phyloP scores from a whole-genome alignment of 2,113 vertebrate genomes.

The Heloderma charlesbogerti region DNA sequence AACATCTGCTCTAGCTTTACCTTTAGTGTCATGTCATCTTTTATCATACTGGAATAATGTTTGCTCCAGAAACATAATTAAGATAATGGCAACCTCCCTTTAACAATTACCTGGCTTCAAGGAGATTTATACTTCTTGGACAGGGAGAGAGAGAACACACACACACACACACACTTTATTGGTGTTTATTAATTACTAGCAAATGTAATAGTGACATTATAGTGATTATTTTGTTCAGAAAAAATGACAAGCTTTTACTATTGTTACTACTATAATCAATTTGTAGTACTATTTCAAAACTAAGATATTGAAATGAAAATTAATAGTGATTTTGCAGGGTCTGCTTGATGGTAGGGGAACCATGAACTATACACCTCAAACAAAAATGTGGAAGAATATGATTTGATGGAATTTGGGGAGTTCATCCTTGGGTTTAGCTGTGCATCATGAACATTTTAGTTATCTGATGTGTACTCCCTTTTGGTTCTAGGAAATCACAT shows the following conservation, averaged over 20 bases:
- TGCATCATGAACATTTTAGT: background rate
- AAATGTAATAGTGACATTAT: slow-evolving; percentile 21
- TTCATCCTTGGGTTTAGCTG: background rate
- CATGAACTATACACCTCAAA: background rate
- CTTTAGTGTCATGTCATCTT: slow-evolving; percentile 83
- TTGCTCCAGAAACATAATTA: slow-evolving; percentile 86
- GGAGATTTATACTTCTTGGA: slow-evolving; percentile 74
- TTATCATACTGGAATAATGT: slow-evolving; percentile 86
- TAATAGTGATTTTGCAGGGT: background rate
- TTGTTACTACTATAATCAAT: slow-evolving; percentile 57
- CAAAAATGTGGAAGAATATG: background rate
- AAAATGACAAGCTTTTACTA: slow-evolving; percentile 22
- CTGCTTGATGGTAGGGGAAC: background rate
- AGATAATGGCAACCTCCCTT: slow-evolving; percentile 81
- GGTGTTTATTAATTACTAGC: slow-evolving; percentile 60
- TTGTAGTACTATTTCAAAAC: slow-evolving; percentile 40
- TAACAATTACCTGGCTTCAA: slow-evolving; percentile 78
- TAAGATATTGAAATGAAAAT: background rate
- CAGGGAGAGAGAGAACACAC: too few species aligned
- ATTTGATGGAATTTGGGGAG: background rate
- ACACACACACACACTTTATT: too few species aligned
- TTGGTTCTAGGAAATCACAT: slow-evolving; percentile 23
- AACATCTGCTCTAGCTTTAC: slow-evolving; percentile 84
- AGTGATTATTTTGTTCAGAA: slow-evolving; percentile 44
- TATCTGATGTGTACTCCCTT: background rate